These are phyloP conservation scores for Idaea straminata DNA, from an alignment of 2,888 invertebrate species.

Conservation along the genomic window DNA sequence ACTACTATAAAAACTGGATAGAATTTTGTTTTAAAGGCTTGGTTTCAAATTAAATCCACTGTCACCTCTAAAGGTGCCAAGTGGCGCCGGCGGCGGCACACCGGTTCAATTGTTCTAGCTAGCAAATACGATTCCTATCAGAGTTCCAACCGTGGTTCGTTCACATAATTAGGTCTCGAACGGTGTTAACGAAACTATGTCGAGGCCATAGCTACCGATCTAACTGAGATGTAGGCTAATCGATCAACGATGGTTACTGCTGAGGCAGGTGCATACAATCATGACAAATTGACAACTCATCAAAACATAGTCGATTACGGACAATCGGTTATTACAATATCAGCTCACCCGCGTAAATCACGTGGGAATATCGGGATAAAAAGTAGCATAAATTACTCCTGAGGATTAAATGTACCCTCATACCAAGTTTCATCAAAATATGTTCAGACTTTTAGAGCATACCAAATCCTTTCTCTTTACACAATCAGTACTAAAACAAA, in stretches of 20 bases:
- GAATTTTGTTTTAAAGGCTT: too few species aligned
- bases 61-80: neutral
- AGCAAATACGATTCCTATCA: constrained; percentile 39
- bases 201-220: constrained; percentile 49
- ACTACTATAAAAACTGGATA: too few species aligned
- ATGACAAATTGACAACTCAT: neutral
- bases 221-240: constrained; percentile 43
- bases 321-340: too few species aligned
- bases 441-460: too few species aligned
- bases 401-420: too few species aligned
- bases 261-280: neutral
- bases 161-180: constrained; percentile 57
- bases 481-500: too few species aligned
- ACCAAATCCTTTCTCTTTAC: too few species aligned
- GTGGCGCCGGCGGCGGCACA: constrained; percentile 37
- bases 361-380: too few species aligned
- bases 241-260: constrained; percentile 23
- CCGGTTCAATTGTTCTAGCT: constrained; percentile 36
- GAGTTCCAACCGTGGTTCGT: constrained; percentile 48
- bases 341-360: too few species aligned
- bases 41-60: neutral
- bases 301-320: too few species aligned
- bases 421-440: too few species aligned
- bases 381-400: too few species aligned
- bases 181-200: constrained; percentile 58